These are phyloP conservation scores for Sus cebifrons DNA, from an alignment of 2,797 vertebrate species.

Conservation along the genomic window DNA sequence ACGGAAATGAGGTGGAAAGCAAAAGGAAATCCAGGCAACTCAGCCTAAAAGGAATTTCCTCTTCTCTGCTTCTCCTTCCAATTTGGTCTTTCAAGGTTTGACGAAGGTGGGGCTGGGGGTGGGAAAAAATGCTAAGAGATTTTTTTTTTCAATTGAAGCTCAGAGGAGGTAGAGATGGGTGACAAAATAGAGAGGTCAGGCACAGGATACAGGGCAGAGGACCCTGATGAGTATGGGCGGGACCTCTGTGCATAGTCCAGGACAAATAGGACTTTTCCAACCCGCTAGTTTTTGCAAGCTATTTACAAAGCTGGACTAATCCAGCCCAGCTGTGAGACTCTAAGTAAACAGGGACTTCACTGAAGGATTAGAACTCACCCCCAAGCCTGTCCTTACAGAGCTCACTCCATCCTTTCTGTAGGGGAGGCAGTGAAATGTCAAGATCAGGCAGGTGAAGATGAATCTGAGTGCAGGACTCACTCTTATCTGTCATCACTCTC, in stretches of 20 bases:
- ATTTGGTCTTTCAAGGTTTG: neutral
- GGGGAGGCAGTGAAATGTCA: neutral
- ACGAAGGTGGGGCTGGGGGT: neutral
- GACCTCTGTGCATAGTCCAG: conserved; percentile 4
- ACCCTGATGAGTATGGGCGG: neutral
- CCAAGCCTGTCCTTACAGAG: neutral
- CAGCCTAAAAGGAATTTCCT: conserved; percentile 20
- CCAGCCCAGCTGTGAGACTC: conserved; percentile 68
- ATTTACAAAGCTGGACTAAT: conserved; percentile 78
- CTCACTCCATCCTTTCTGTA: neutral
- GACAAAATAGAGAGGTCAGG: neutral
- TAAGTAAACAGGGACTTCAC: conserved; percentile 61
- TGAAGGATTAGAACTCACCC: neutral
- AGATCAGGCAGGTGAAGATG: neutral
- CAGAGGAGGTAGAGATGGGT: neutral
- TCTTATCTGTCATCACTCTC: neutral
- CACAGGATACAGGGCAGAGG: neutral
- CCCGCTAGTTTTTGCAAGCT: conserved; percentile 66
- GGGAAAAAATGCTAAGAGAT: neutral
- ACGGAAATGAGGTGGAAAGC: neutral
- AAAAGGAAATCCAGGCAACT: neutral
- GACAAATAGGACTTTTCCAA: conserved; percentile 77
- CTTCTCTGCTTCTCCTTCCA: neutral
- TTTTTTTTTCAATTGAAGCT: neutral
- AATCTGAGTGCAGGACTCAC: neutral